A percentile compares a stretch with the other conserved stretches of the same genome.
These are phyloP conservation scores for Notodonta ziczac DNA, from an alignment of 2,888 invertebrate genomes.

Conservation along the genomic window DNA sequence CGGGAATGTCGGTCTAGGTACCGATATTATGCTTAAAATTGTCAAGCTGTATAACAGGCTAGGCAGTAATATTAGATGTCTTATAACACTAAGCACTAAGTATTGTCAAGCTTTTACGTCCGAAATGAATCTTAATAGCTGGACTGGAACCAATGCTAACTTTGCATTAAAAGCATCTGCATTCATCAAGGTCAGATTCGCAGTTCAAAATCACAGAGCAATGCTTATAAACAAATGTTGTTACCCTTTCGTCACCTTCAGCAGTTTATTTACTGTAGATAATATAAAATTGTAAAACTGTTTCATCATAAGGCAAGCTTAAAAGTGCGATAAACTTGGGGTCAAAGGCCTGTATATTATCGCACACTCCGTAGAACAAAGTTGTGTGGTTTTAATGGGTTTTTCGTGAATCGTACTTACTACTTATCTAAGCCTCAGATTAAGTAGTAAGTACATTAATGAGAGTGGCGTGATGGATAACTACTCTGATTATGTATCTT, in stretches of 20 bases:
- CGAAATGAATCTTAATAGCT: too few species aligned
- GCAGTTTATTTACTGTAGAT: slow-evolving; percentile 15
- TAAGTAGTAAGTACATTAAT: too few species aligned
- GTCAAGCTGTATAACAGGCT: too few species aligned
- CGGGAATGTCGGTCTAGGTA: too few species aligned
- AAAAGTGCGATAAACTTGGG: slow-evolving; percentile 14
- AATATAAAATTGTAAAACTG: slow-evolving; percentile 8
- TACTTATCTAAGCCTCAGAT: too few species aligned
- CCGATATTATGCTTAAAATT: too few species aligned
- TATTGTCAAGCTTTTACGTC: too few species aligned
- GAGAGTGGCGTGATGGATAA: neutral
- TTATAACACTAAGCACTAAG: too few species aligned
- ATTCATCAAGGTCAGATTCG: neutral
- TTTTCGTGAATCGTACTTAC: neutral
- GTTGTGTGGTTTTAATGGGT: neutral
- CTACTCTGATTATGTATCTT: too few species aligned
- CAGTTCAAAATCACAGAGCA: neutral
- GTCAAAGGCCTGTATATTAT: slow-evolving; percentile 18
- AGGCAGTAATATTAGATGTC: too few species aligned
- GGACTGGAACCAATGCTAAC: too few species aligned
- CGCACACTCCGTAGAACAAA: neutral
- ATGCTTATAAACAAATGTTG: slow-evolving; percentile 1
- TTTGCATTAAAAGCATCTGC: too few species aligned
- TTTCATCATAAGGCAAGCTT: slow-evolving; percentile 14
- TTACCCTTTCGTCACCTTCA: slow-evolving; percentile 7